Evolutionary conservation across 2,888 invertebrate genomes (phyloP).

Genomic region (Melitaea athalia): DNA sequence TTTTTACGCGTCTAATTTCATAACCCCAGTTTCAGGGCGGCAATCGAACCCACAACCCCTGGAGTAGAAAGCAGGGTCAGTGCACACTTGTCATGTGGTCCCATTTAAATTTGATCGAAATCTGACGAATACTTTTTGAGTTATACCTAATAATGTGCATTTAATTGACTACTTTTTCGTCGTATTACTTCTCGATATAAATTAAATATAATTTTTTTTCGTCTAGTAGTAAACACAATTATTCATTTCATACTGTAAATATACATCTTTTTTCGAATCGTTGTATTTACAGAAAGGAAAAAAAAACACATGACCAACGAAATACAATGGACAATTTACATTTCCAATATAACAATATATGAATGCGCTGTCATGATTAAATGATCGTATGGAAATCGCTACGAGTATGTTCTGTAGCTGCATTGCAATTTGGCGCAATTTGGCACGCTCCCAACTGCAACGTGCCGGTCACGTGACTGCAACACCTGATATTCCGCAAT

Average conservation of each 20-base stretch:
- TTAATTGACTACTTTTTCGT: no score
- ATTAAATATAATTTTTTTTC: no score
- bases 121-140: no score
- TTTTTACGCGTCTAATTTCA: no score
- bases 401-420: conserved; percentile 32
- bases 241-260: not conserved
- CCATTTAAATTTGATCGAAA: no score
- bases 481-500: conserved; percentile 38
- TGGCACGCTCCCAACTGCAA: conserved; percentile 33
- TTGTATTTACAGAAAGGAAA: not conserved
- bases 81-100: no score
- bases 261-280: not conserved
- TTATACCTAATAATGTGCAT: no score
- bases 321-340: conserved; percentile 8
- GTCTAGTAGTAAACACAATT: no score
- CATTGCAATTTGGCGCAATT: conserved; percentile 38
- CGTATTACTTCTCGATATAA: no score
- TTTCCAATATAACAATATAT: conserved; percentile 11
- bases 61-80: no score
- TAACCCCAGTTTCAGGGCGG: no score
- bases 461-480: conserved; percentile 34
- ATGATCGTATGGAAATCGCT: conserved; percentile 20
- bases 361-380: conserved; percentile 7
- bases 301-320: not conserved
- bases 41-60: no score